A percentile compares a stretch with the other conserved stretches of the same genome.
These are phyloP conservation scores for Pristionchus arcanus DNA, from an alignment of 2,888 invertebrate species.

Conservation along the genomic window DNA sequence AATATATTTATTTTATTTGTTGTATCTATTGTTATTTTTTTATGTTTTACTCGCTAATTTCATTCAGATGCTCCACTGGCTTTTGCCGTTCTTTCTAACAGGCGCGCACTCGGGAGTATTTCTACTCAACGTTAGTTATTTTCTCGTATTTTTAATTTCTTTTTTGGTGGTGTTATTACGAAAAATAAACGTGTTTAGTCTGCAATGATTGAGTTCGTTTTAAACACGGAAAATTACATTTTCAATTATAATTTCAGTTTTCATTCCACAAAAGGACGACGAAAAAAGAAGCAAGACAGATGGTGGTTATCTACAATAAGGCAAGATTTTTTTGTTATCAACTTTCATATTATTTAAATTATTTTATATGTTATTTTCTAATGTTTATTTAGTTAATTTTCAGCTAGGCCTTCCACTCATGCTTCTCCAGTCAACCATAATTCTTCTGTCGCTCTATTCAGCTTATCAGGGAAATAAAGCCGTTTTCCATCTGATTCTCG, in stretches of 20 bases:
- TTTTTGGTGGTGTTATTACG: too few species aligned
- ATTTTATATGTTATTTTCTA: not conserved
- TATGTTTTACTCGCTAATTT: too few species aligned
- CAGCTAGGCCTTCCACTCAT: not conserved
- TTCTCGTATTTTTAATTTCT: too few species aligned
- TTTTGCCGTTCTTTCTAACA: slow-evolving; percentile 4
- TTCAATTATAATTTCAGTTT: not conserved
- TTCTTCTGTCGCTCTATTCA: not conserved
- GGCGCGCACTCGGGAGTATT: not conserved
- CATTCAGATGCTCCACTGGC: too few species aligned
- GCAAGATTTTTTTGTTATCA: not conserved
- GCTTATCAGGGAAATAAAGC: not conserved
- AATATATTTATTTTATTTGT: too few species aligned
- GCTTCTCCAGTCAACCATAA: not conserved
- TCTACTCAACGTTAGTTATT: too few species aligned
- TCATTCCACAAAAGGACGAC: not conserved
- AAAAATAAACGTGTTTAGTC: too few species aligned
- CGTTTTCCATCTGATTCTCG: not conserved
- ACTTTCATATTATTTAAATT: not conserved
- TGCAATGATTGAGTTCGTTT: too few species aligned
- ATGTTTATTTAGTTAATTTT: not conserved
- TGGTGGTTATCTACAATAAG: not conserved
- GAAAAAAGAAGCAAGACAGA: not conserved
- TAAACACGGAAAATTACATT: too few species aligned
- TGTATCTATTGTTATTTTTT: too few species aligned